phyloP scores from a whole-genome alignment of 2,888 invertebrate genomes.

The Tribolium freemani region DNA sequence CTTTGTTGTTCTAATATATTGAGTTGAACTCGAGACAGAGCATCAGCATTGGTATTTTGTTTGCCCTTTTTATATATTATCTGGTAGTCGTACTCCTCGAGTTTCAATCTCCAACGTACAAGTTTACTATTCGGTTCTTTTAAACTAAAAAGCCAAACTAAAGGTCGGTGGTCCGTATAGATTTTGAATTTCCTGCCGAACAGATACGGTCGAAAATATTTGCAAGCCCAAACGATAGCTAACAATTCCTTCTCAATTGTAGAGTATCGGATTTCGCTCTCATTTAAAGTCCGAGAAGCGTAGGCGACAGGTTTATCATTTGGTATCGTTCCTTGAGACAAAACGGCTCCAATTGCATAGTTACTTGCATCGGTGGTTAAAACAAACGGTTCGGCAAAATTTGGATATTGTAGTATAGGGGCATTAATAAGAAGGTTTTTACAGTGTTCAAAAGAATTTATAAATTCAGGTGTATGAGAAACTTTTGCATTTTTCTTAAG shows the following conservation, averaged over 20 bases:
- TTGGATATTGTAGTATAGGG: constrained; percentile 49
- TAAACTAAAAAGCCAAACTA: constrained; percentile 52
- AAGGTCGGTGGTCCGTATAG: constrained; percentile 55
- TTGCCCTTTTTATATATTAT: constrained; percentile 51
- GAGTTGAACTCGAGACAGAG: constrained; percentile 33
- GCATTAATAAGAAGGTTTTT: constrained; percentile 33
- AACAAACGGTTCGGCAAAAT: constrained; percentile 53
- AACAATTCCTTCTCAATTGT: too few relatives aligned
- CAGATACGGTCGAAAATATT: constrained; percentile 44
- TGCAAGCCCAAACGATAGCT: constrained; percentile 42
- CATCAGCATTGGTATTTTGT: constrained; percentile 48
- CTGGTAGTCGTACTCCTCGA: constrained; percentile 56
- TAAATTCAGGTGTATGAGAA: too few relatives aligned
- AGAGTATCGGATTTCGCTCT: too few relatives aligned
- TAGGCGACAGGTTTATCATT: too few relatives aligned
- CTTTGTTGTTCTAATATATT: not conserved
- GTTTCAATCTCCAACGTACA: constrained; percentile 53
- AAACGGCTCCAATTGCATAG: too few relatives aligned
- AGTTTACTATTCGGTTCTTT: constrained; percentile 55
- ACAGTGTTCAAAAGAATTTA: constrained; percentile 31
- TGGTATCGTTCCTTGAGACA: too few relatives aligned
- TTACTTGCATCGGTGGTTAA: constrained; percentile 55
- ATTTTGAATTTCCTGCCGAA: constrained; percentile 56
- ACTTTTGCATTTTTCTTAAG: not conserved
- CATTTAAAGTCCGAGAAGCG: too few relatives aligned